phyloP scores from a whole-genome alignment of 2,797 vertebrate genomes.

The Leucoraja ocellata region DNA sequence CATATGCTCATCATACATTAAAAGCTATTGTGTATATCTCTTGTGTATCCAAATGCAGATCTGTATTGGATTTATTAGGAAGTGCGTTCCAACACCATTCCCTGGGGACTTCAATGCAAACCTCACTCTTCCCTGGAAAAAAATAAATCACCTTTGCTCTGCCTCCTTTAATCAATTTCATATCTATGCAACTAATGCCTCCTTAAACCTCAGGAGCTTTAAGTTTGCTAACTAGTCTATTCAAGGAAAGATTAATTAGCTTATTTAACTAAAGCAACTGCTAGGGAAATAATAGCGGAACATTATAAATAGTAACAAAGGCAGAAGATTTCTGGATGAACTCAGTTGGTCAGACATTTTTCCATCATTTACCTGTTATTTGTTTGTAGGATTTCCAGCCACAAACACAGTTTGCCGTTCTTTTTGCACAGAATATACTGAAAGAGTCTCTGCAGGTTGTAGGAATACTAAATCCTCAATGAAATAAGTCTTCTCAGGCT shows the following conservation, averaged over 20 bases:
- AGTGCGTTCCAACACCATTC: not conserved
- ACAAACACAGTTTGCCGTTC: no score
- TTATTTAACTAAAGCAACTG: constrained; percentile 6
- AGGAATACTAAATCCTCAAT: not conserved
- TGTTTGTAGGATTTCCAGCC: no score
- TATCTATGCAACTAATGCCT: not conserved
- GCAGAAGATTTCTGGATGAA: no score
- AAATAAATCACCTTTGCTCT: not conserved
- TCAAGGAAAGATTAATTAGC: not conserved
- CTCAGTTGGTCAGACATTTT: no score
- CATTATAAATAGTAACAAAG: not conserved
- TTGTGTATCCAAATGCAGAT: not conserved
- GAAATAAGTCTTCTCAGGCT: not conserved
- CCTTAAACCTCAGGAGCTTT: not conserved
- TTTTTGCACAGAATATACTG: no score
- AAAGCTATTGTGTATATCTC: not conserved
- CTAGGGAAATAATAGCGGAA: not conserved
- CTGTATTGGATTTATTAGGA: not conserved
- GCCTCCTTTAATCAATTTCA: not conserved
- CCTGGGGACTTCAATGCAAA: not conserved
- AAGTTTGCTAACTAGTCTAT: not conserved
- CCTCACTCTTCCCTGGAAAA: not conserved
- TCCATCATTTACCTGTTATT: no score
- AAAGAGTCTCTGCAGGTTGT: not conserved
- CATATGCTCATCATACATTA: no score